Percentiles rank a stretch among this genome's conserved stretches.
Evolutionary conservation across 2,113 vertebrate species (phyloP).

Genomic region (Mesembrinibis cayennensis): DNA sequence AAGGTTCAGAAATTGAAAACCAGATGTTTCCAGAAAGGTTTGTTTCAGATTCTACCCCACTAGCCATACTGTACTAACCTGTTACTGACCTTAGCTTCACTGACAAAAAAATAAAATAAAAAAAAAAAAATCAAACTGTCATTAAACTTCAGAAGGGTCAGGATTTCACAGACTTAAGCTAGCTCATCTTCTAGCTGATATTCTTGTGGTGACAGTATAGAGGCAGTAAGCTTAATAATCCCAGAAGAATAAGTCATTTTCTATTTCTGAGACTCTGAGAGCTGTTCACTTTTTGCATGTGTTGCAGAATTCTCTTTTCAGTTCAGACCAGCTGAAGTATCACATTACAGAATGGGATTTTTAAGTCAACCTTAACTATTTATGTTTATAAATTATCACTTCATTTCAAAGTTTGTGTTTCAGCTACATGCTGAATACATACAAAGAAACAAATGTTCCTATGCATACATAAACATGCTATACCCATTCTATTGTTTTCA

Average conservation of each 20-base stretch:
- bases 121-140: not conserved
- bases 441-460: not conserved
- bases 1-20: not conserved
- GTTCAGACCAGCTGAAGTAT: not conserved
- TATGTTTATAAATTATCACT: not conserved
- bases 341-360: not conserved
- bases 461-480: not conserved
- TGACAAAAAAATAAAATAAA: not conserved
- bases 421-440: not conserved
- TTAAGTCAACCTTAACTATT: not conserved
- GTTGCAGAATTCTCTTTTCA: not conserved
- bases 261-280: not conserved
- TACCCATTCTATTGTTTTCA: not conserved
- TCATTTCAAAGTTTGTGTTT: not conserved
- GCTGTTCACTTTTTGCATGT: not conserved
- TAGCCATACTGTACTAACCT: not conserved
- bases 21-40: not conserved
- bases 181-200: not conserved
- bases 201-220: not conserved
- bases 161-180: not conserved
- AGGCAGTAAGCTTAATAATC: not conserved
- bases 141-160: not conserved
- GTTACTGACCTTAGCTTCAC: not conserved
- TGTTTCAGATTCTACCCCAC: not conserved
- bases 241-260: not conserved